phyloP scores from a whole-genome alignment of 2,113 vertebrate genomes.

The Amia ocellicauda region DNA sequence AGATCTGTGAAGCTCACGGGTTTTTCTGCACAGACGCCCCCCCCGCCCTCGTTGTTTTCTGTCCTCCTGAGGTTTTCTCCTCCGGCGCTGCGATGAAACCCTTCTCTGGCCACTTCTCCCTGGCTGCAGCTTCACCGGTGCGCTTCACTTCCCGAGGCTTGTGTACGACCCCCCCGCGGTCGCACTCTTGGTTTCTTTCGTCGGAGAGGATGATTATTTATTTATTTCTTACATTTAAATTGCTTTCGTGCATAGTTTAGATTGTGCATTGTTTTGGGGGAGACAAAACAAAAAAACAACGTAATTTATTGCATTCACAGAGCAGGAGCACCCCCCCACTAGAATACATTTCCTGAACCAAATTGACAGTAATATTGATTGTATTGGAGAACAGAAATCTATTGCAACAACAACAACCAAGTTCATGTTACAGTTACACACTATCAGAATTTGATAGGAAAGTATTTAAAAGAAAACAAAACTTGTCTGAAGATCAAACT shows the following conservation, averaged over 20 bases:
- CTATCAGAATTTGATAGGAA: constrained; percentile 15
- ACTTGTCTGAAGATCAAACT: constrained; percentile 50
- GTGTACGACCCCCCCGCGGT: not conserved
- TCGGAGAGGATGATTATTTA: not conserved
- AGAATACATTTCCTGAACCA: constrained; percentile 44
- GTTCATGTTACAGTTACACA: constrained; percentile 6
- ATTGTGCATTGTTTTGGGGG: constrained; percentile 2
- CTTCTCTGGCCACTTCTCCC: no score
- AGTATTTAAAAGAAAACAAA: constrained; percentile 12
- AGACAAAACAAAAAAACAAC: constrained; percentile 20
- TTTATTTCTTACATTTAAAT: not conserved
- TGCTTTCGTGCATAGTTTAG: not conserved
- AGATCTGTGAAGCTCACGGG: no score
- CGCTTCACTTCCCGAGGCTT: not conserved
- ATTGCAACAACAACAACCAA: constrained; percentile 11
- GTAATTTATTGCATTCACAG: constrained; percentile 20
- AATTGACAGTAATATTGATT: constrained; percentile 47
- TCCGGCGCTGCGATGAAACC: no score
- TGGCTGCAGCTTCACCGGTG: not conserved
- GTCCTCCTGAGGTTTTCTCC: no score
- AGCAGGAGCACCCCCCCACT: constrained; percentile 8
- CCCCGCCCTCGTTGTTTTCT: no score
- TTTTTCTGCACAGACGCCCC: no score
- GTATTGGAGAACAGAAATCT: constrained; percentile 43
- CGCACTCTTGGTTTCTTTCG: not conserved